phyloP scores from a whole-genome alignment of 2,113 vertebrate genomes.

The Nettapus auritus region DNA sequence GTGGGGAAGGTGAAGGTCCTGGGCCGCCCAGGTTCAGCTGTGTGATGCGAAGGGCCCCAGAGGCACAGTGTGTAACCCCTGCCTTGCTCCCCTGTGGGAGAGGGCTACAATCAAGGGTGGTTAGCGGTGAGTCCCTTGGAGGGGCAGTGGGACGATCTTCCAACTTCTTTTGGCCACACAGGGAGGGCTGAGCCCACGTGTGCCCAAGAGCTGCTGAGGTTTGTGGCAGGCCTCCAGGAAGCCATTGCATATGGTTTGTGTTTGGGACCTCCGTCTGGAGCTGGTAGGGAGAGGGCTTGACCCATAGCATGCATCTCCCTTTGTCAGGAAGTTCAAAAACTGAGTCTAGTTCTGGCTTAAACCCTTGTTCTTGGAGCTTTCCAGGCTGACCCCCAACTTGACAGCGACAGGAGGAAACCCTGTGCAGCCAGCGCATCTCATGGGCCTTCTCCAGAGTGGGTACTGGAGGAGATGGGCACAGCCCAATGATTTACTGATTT shows the following conservation, averaged over 20 bases:
- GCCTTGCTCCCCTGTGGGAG: not conserved
- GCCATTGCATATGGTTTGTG: rapidly evolving
- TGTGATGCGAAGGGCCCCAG: not conserved
- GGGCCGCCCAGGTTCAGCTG: not conserved
- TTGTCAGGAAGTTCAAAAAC: not conserved
- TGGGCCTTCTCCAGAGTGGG: not conserved
- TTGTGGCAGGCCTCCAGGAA: not conserved
- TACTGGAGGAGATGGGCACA: not conserved
- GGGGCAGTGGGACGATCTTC: rapidly evolving
- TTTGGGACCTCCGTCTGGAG: not conserved
- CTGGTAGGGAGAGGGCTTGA: not conserved
- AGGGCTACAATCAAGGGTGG: not conserved
- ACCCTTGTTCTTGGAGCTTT: not conserved
- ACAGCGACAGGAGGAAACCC: not conserved
- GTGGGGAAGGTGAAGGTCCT: not conserved
- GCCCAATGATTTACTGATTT: not conserved
- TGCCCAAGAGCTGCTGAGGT: not conserved
- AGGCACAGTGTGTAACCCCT: not conserved
- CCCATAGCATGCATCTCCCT: not conserved
- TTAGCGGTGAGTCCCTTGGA: rapidly evolving
- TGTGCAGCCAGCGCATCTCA: not conserved
- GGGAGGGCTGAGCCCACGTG: not conserved
- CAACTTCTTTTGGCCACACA: not conserved
- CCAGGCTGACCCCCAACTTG: not conserved
- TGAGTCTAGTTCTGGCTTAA: not conserved